These are phyloP conservation scores for Thysanoteuthis rhombus DNA, from an alignment of 2,888 invertebrate species.

Conservation along the genomic window DNA sequence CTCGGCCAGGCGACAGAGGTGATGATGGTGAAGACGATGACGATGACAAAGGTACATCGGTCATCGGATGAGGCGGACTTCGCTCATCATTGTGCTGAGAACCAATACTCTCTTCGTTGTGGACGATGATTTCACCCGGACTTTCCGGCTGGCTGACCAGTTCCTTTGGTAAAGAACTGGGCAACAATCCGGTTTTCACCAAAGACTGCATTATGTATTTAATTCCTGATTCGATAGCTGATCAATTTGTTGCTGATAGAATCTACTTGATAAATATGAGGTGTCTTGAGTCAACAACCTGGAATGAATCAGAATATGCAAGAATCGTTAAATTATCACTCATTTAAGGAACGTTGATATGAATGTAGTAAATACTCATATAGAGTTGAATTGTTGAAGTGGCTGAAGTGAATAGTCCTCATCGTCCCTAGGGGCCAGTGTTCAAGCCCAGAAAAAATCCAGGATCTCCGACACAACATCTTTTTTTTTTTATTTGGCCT, in stretches of 20 bases:
- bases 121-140: conserved; percentile 21
- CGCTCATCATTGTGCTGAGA: not conserved
- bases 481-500: no score
- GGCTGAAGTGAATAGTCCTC: no score
- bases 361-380: no score
- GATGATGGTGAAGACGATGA: conserved; percentile 22
- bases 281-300: not conserved
- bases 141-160: not conserved
- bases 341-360: no score
- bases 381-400: no score
- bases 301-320: not conserved
- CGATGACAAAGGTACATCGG: not conserved
- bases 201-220: not conserved
- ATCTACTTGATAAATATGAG: not conserved
- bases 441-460: no score
- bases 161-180: not conserved
- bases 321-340: not conserved
- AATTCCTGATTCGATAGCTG: not conserved
- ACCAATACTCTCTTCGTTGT: conserved; percentile 1
- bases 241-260: not conserved
- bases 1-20: not conserved
- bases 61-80: not conserved
- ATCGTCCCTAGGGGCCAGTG: no score
- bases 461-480: no score
- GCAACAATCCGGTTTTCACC: not conserved